These are phyloP conservation scores for Lepidochitona cinerea DNA, from an alignment of 2,888 invertebrate species.

Conservation along the genomic window DNA sequence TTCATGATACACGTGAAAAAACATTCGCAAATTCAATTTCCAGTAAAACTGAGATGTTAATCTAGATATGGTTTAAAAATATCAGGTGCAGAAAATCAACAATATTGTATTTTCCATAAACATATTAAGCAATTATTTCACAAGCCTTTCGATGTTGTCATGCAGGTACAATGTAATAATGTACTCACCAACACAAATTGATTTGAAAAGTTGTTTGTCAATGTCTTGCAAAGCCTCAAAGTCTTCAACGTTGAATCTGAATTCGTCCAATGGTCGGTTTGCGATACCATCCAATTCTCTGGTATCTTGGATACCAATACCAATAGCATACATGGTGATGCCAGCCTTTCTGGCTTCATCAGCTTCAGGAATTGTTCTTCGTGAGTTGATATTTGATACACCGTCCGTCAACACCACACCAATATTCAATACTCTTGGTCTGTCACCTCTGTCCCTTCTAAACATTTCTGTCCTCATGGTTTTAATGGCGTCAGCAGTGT, in stretches of 20 bases:
- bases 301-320: constrained; percentile 47
- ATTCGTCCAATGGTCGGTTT: constrained; percentile 38
- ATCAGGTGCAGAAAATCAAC: too few relatives aligned
- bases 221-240: constrained; percentile 39
- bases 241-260: constrained; percentile 38
- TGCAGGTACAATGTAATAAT: too few relatives aligned
- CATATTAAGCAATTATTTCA: too few relatives aligned
- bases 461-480: constrained; percentile 45
- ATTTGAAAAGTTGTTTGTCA: background rate
- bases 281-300: constrained; percentile 56
- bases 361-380: constrained; percentile 31
- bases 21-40: too few relatives aligned
- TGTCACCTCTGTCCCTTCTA: constrained; percentile 37
- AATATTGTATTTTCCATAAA: too few relatives aligned
- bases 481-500: constrained; percentile 46
- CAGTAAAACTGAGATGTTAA: too few relatives aligned
- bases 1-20: too few relatives aligned
- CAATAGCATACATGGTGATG: constrained; percentile 52
- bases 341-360: constrained; percentile 23
- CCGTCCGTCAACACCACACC: constrained; percentile 50
- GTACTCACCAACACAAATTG: background rate
- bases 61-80: too few relatives aligned
- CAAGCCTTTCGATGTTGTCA: too few relatives aligned
- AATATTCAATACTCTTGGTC: constrained; percentile 42
- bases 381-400: constrained; percentile 48